Conservation (phyloP, 2,888 invertebrate species). For the Eumerus sabulonum region DNA sequence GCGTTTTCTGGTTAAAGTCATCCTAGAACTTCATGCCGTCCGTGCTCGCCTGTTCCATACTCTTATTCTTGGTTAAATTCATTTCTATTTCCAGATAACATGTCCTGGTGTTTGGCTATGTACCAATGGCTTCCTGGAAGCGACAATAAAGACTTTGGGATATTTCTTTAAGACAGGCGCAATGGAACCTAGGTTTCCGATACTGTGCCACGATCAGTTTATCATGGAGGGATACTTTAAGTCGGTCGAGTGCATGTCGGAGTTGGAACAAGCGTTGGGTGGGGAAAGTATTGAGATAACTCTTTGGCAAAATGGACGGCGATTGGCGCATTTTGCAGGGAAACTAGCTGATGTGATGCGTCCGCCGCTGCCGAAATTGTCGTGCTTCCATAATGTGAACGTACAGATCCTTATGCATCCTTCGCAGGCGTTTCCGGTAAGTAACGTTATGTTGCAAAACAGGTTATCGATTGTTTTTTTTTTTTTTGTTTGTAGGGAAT, state of each 20-base stretch:
- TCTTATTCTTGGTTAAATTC: too few relatives aligned
- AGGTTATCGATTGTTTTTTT: constrained; percentile 7
- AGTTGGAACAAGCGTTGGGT: constrained; percentile 73
- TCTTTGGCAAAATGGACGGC: constrained; percentile 77
- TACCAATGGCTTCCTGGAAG: constrained; percentile 76
- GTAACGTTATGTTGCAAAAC: neutral
- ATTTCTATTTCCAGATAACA: constrained; percentile 73
- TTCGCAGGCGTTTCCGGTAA: constrained; percentile 76
- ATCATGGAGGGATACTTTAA: constrained; percentile 77
- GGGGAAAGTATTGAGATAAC: constrained; percentile 76
- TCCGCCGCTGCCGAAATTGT: constrained; percentile 71
- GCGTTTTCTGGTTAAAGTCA: constrained; percentile 74
- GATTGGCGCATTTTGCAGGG: constrained; percentile 76
- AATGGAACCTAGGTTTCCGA: constrained; percentile 76
- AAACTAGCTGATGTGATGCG: constrained; percentile 75
- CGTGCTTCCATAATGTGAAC: constrained; percentile 74
- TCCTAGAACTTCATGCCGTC: constrained; percentile 77
- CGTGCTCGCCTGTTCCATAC: constrained; percentile 23
- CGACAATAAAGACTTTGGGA: constrained; percentile 76
- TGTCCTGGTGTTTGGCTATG: constrained; percentile 79
- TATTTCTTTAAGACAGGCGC: constrained; percentile 77
- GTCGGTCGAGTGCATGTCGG: constrained; percentile 71
- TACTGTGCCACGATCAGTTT: constrained; percentile 77
- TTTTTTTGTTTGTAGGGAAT: constrained; percentile 72
- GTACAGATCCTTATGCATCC: constrained; percentile 76